Conservation (phyloP, 2,888 invertebrate genomes). For the Chrysomela aeneicollis region DNA sequence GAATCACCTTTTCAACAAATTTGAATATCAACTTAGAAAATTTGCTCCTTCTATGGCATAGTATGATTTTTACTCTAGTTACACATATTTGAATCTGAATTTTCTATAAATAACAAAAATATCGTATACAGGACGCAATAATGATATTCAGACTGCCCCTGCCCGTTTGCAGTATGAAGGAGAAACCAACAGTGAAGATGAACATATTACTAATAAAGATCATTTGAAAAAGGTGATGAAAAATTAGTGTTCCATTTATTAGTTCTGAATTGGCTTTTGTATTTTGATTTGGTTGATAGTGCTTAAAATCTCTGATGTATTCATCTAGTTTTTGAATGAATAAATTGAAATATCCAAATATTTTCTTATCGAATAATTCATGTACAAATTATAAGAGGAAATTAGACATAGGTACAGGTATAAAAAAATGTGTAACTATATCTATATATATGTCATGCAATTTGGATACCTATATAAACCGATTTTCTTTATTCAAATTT, state of each 20-base stretch:
- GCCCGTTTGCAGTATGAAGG: conserved; percentile 56
- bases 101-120: conserved; percentile 20
- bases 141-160: conserved; percentile 61
- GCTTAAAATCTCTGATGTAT: not conserved
- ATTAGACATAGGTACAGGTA: too few relatives aligned
- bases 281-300: conserved; percentile 14
- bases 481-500: too few relatives aligned
- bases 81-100: too few relatives aligned
- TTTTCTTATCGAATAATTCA: too few relatives aligned
- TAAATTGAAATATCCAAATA: not conserved
- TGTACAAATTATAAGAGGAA: too few relatives aligned
- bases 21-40: too few relatives aligned
- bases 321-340: not conserved
- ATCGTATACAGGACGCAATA: conserved; percentile 46
- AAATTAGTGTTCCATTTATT: conserved; percentile 19
- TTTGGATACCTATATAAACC: too few relatives aligned
- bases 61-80: too few relatives aligned
- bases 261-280: conserved; percentile 21
- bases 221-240: conserved; percentile 28
- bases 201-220: conserved; percentile 39
- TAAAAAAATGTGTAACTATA: too few relatives aligned
- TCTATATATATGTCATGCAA: too few relatives aligned
- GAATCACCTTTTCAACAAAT: too few relatives aligned
- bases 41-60: too few relatives aligned
- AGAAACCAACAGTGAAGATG: conserved; percentile 39